phyloP scores from a whole-genome alignment of 1,140 invertebrate species.

The Melipona quadrifasciata region DNA sequence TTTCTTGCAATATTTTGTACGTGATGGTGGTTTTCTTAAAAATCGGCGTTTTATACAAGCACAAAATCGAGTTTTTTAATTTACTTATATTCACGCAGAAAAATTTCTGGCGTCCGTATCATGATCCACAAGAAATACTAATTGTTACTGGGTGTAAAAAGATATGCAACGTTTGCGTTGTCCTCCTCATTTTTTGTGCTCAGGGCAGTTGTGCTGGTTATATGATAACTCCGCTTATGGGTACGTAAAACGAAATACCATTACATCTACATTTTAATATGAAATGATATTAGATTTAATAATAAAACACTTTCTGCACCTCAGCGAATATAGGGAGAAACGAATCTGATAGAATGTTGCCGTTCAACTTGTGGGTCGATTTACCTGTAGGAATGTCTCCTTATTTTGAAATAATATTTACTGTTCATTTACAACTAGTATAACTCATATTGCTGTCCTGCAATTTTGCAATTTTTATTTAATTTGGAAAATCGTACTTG shows the following conservation, averaged over 20 bases:
- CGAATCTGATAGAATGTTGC: constrained; percentile 52
- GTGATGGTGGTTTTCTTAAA: constrained; percentile 54
- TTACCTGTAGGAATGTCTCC: constrained; percentile 48
- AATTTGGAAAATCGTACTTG: background rate
- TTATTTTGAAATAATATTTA: constrained; percentile 58
- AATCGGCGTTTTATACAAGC: constrained; percentile 21
- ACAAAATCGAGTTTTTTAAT: constrained; percentile 34
- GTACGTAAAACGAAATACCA: background rate
- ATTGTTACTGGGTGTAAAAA: constrained; percentile 20
- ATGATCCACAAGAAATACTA: constrained; percentile 37
- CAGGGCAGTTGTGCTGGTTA: constrained; percentile 14
- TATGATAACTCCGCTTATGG: constrained; percentile 10
- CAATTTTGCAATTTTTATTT: background rate
- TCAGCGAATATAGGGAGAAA: constrained; percentile 61
- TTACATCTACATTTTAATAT: background rate
- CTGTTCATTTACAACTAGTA: constrained; percentile 46
- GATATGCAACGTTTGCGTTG: background rate
- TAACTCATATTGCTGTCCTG: too few species aligned
- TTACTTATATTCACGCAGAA: constrained; percentile 50
- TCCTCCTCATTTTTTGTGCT: background rate
- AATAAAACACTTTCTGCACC: background rate
- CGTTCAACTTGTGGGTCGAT: constrained; percentile 56
- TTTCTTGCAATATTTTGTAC: constrained; percentile 41
- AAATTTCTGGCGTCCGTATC: constrained; percentile 56
- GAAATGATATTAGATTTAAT: too few species aligned